These are phyloP conservation scores for Ctenicera cuprea DNA, from an alignment of 2,888 invertebrate genomes.

Conservation along the genomic window DNA sequence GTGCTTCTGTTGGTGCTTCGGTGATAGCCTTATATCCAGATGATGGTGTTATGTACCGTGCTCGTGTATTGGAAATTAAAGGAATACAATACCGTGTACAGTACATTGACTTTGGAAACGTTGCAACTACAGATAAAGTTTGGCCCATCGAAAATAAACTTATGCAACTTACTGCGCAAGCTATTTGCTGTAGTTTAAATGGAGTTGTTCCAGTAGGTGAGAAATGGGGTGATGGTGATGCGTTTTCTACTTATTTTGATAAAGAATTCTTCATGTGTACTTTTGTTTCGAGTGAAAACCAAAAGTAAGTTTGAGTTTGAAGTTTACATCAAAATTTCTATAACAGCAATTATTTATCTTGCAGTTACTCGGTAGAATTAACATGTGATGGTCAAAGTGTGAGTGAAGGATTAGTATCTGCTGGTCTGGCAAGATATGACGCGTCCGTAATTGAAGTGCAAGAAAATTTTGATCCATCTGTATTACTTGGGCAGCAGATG, in stretches of 20 bases:
- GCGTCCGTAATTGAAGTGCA: slow-evolving; percentile 43
- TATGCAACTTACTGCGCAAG: slow-evolving; percentile 81
- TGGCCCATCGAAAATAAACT: slow-evolving; percentile 82
- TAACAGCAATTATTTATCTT: slow-evolving; percentile 13
- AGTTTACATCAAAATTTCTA: not conserved
- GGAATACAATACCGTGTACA: slow-evolving; percentile 80
- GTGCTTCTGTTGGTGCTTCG: slow-evolving; percentile 77
- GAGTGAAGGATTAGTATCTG: slow-evolving; percentile 60
- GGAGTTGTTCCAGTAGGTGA: slow-evolving; percentile 77
- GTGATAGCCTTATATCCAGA: slow-evolving; percentile 83
- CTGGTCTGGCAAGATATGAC: slow-evolving; percentile 60
- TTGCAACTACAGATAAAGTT: slow-evolving; percentile 80
- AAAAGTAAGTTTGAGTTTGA: slow-evolving; percentile 72
- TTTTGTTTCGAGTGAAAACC: slow-evolving; percentile 73
- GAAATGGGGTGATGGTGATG: slow-evolving; percentile 76
- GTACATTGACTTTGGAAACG: slow-evolving; percentile 87
- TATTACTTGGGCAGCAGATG: slow-evolving; percentile 72
- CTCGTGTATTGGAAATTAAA: slow-evolving; percentile 77
- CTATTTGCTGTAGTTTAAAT: slow-evolving; percentile 80
- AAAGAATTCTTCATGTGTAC: slow-evolving; percentile 77
- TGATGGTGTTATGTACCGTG: slow-evolving; percentile 84
- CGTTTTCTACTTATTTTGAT: slow-evolving; percentile 78
- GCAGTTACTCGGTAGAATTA: slow-evolving; percentile 64
- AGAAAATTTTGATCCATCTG: slow-evolving; percentile 67
- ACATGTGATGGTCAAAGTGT: slow-evolving; percentile 60